Evolutionary conservation across 2,113 vertebrate genomes (phyloP).

Genomic region (Oplegnathus fasciatus): DNA sequence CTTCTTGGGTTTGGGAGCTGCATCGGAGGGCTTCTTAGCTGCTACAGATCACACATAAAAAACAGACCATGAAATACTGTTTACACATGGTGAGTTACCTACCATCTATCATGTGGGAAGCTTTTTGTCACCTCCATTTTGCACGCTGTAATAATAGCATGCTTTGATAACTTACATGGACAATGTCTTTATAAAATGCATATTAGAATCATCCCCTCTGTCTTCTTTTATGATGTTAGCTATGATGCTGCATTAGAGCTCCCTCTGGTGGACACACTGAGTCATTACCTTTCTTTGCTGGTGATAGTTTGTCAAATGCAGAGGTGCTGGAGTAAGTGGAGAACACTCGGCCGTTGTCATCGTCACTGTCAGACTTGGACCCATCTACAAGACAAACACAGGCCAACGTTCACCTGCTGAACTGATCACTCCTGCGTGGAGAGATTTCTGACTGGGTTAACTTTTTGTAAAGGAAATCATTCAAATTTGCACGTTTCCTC

Average conservation of each 20-base stretch:
- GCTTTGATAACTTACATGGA: neutral
- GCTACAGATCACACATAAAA: slow-evolving; percentile 31
- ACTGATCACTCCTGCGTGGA: neutral
- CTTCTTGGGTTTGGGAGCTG: slow-evolving; percentile 89
- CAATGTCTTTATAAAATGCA: neutral
- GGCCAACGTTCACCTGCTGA: neutral
- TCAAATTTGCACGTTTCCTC: neutral
- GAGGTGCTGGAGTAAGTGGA: slow-evolving; percentile 91
- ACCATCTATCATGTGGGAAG: neutral
- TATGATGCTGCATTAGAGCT: neutral
- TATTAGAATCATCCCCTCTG: neutral
- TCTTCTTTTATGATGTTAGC: neutral
- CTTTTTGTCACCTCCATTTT: neutral
- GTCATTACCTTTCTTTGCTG: slow-evolving; percentile 91
- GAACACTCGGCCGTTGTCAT: slow-evolving; percentile 88
- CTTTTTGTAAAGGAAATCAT: neutral
- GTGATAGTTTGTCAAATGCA: slow-evolving; percentile 87
- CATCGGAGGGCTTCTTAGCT: slow-evolving; percentile 89
- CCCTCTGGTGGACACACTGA: slow-evolving; percentile 47
- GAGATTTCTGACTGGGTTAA: too few relatives aligned
- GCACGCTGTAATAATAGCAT: neutral
- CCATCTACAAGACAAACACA: slow-evolving; percentile 83
- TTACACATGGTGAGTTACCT: neutral
- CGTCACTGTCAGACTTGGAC: slow-evolving; percentile 93
- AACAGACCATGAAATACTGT: neutral